phyloP scores from a whole-genome alignment of 1,140 invertebrate species.

The Cydia strobilella region DNA sequence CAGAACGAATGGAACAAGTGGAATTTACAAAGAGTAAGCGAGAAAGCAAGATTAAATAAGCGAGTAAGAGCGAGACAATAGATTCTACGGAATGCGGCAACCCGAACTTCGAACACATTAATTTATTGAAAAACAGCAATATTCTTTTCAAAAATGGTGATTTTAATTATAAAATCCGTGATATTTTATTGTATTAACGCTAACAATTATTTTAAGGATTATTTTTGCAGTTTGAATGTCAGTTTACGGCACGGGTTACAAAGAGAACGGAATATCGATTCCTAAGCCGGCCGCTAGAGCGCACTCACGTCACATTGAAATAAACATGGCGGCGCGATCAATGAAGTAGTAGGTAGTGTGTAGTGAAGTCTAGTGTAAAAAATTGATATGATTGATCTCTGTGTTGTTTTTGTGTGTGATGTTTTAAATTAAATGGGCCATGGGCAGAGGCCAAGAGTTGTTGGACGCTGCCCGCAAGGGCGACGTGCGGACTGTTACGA shows the following conservation, averaged over 20 bases:
- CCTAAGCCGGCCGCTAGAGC: constrained; percentile 71
- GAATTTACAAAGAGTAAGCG: background rate
- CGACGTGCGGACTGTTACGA: constrained; percentile 93
- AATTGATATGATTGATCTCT: constrained; percentile 76
- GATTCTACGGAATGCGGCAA: background rate
- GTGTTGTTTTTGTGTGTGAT: constrained; percentile 73
- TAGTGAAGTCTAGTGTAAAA: constrained; percentile 83
- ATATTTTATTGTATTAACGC: background rate
- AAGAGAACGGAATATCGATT: constrained; percentile 59
- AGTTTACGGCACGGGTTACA: background rate
- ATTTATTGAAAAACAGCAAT: background rate
- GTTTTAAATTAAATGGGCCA: constrained; percentile 83
- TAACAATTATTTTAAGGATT: background rate
- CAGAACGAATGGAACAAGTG: constrained; percentile 24
- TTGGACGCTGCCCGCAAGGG: constrained; percentile 96
- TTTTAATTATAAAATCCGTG: background rate
- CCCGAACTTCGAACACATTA: background rate
- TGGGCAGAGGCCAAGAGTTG: constrained; percentile 98
- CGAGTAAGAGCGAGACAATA: constrained; percentile 21
- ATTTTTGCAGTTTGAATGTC: background rate
- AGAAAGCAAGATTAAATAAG: background rate
- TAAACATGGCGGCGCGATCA: constrained; percentile 88
- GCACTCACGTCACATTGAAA: constrained; percentile 74
- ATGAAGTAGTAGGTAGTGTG: constrained; percentile 85
- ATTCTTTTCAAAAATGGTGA: background rate